These are phyloP conservation scores for Pasiphila rectangulata DNA, from an alignment of 2,888 invertebrate genomes.

Conservation along the genomic window DNA sequence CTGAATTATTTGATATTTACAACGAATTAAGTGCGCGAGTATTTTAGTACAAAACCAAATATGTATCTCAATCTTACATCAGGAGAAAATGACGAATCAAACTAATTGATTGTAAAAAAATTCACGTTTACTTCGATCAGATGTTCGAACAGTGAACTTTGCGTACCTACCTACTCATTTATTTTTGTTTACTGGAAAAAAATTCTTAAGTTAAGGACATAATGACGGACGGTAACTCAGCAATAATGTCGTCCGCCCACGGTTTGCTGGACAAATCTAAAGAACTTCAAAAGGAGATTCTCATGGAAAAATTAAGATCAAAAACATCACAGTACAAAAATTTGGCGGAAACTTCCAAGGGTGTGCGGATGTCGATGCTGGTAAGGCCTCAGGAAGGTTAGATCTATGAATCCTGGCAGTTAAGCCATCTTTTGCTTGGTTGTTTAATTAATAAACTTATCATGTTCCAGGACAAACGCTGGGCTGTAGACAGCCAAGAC, in stretches of 20 bases:
- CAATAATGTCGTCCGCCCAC: slow-evolving; percentile 56
- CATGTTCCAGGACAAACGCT: slow-evolving; percentile 94
- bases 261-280: slow-evolving; percentile 70
- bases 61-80: not conserved
- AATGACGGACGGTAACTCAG: slow-evolving; percentile 64
- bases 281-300: slow-evolving; percentile 87
- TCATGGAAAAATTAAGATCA: slow-evolving; percentile 95
- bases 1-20: not conserved
- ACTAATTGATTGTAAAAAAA: slow-evolving; percentile 30
- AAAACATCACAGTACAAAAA: slow-evolving; percentile 91
- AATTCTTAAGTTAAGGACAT: slow-evolving; percentile 30
- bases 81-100: slow-evolving; percentile 7
- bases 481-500: slow-evolving; percentile 91
- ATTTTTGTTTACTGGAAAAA: slow-evolving; percentile 36
- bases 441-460: too few relatives aligned
- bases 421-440: not conserved
- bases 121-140: slow-evolving; percentile 38
- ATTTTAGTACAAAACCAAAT: not conserved
- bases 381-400: slow-evolving; percentile 70
- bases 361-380: slow-evolving; percentile 91
- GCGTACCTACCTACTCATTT: slow-evolving; percentile 39
- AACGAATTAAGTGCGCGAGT: not conserved
- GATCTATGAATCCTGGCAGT: not conserved
- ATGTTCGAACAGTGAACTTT: slow-evolving; percentile 45
- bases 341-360: slow-evolving; percentile 92